phyloP scores from a whole-genome alignment of 2,888 invertebrate genomes.

The Tineola bisselliella region DNA sequence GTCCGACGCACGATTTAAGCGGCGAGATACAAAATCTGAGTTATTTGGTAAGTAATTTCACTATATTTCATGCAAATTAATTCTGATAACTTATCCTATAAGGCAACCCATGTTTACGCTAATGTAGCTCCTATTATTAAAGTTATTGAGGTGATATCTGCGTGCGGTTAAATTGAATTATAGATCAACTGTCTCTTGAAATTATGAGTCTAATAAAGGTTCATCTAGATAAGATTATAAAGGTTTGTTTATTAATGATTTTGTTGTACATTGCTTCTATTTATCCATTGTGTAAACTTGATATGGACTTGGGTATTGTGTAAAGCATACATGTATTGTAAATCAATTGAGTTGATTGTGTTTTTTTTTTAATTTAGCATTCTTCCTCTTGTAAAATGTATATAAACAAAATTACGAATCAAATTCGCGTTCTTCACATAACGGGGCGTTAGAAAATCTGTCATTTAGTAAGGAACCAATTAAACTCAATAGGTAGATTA shows the following conservation, averaged over 20 bases:
- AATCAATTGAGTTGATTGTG: no score
- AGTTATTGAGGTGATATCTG: background rate
- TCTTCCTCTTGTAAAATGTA: no score
- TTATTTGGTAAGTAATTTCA: slow-evolving; percentile 22
- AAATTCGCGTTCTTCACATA: no score
- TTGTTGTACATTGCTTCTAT: no score
- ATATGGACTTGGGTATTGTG: no score
- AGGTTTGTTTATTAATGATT: background rate
- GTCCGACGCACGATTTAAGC: background rate
- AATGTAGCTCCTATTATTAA: background rate
- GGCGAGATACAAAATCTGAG: slow-evolving; percentile 7
- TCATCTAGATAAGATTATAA: background rate
- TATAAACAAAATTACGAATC: no score
- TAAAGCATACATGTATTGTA: no score
- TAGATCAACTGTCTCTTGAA: background rate
- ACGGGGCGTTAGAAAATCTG: no score
- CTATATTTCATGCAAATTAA: slow-evolving; percentile 27
- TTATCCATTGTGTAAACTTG: no score
- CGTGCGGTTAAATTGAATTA: background rate
- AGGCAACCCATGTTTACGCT: background rate
- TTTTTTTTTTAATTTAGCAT: no score
- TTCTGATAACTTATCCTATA: slow-evolving; percentile 20
- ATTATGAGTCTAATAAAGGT: background rate
- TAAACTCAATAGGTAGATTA: no score
- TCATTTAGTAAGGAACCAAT: no score